phyloP scores from a whole-genome alignment of 1,140 invertebrate genomes.

The Phortica variegata region DNA sequence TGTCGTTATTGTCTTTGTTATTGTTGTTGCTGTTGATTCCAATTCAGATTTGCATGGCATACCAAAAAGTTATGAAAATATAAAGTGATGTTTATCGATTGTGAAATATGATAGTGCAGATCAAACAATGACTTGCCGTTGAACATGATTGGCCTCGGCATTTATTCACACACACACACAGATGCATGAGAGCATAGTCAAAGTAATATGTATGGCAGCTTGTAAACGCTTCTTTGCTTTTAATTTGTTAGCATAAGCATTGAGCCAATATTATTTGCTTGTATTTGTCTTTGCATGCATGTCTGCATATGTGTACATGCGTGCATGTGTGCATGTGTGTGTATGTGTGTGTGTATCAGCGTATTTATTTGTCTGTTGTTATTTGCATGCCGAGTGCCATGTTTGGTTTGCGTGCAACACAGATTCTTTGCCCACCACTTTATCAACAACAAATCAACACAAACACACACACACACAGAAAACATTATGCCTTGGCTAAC shows the following conservation, averaged over 20 bases:
- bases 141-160: slow-evolving; percentile 1
- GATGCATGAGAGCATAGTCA: background rate
- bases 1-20: background rate
- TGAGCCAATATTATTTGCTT: slow-evolving; percentile 14
- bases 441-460: slow-evolving; percentile 2
- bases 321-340: slow-evolving; percentile 4
- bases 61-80: slow-evolving; percentile 52
- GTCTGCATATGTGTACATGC: slow-evolving; percentile 1
- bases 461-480: slow-evolving; percentile 1
- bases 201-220: background rate
- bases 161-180: slow-evolving; percentile 5
- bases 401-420: slow-evolving; percentile 30
- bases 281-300: slow-evolving; percentile 19
- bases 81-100: slow-evolving; percentile 57
- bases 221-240: slow-evolving; percentile 34
- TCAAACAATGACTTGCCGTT: slow-evolving; percentile 3
- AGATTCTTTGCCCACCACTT: too few species aligned
- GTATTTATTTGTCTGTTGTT: background rate
- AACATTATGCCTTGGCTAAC: slow-evolving; percentile 42
- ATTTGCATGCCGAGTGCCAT: slow-evolving; percentile 27
- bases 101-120: slow-evolving; percentile 49
- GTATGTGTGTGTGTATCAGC: slow-evolving; percentile 5
- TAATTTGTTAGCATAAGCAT: slow-evolving; percentile 45
- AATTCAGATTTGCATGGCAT: slow-evolving; percentile 18
- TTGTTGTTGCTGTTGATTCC: slow-evolving; percentile 15